Evolutionary conservation across 2,113 vertebrate species (phyloP).

Genomic region (Podarcis cretensis): DNA sequence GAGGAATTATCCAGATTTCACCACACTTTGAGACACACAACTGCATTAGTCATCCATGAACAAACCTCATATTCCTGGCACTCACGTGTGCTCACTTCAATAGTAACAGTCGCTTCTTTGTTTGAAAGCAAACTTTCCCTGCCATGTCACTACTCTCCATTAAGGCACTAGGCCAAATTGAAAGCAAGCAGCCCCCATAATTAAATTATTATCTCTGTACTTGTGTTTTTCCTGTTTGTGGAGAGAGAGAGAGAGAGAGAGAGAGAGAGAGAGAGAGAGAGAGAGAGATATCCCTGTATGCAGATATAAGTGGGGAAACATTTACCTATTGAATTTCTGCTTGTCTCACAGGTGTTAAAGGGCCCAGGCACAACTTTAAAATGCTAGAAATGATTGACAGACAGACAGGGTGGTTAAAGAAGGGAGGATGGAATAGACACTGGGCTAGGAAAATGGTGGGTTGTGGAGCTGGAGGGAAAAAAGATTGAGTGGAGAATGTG

Average conservation of each 20-base stretch:
- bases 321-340: not conserved
- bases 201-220: not conserved
- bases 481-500: not conserved
- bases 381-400: not conserved
- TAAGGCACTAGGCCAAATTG: not conserved
- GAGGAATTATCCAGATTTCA: not conserved
- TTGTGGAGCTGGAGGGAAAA: not conserved
- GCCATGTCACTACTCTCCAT: not conserved
- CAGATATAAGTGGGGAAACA: not conserved
- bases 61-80: not conserved
- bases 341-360: not conserved
- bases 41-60: not conserved
- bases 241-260: not conserved
- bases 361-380: not conserved
- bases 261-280: not conserved
- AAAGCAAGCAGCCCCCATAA: not conserved
- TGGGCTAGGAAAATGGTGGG: not conserved
- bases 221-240: not conserved
- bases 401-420: not conserved
- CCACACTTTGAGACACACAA: not conserved
- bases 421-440: not conserved
- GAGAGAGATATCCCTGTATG: too few species aligned
- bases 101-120: not conserved
- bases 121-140: not conserved
- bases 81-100: not conserved